Base-by-base conservation (phyloP, 2,113 vertebrate species). In the Daboia siamensis region DNA sequence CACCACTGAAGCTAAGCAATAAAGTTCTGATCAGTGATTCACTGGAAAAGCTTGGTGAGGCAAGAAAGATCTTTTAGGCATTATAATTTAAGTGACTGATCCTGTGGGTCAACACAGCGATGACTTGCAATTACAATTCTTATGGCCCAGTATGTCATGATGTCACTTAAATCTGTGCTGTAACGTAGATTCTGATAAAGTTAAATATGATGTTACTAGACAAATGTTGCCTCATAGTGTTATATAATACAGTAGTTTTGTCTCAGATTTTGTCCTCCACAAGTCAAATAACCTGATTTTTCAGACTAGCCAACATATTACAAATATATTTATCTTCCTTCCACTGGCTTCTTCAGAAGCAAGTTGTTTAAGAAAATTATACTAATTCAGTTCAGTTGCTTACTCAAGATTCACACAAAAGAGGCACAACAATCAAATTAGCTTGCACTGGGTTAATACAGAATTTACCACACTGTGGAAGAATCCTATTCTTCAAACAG, bases 311-410 rank as follows among this genome's bases (percentile, higher is more conserved):
- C 90, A 90, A 17, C 57, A 93, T 69, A 44, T 90, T 88, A 57
- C 92, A 86, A 93, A 46, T 88, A 90, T 92, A 80, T 85, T 55
- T 59, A 94, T 95, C 90, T 94, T 55, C 92, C 88, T 94, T 94
- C 92, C 93, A 91, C 93, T 93, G 89, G 61, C 6, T 93, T 80
- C 48, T 55, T 91, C 90, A 84, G 12, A 56, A 51, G 90, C 74
- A 29, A 93, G 61, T 93, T 23, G 48, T 92, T 51, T 51, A 52
- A 87, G 86, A 87, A 91, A 93, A 92, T 55, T 51, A 88, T 48
- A 24, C 17, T 39, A 44, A 44, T 44, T 80, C 33, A 44, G 74
- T 21, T 80, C 15, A 80, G 74, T 44, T 1, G 3, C 74, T 80
- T 44, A 80, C 74, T 80, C 74, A 80, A 80, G 74, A 80, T 44